These are phyloP conservation scores for Bergia puertoricense DNA, from an alignment of 92 coral and sea anemone genomes.

Conservation along the genomic window DNA sequence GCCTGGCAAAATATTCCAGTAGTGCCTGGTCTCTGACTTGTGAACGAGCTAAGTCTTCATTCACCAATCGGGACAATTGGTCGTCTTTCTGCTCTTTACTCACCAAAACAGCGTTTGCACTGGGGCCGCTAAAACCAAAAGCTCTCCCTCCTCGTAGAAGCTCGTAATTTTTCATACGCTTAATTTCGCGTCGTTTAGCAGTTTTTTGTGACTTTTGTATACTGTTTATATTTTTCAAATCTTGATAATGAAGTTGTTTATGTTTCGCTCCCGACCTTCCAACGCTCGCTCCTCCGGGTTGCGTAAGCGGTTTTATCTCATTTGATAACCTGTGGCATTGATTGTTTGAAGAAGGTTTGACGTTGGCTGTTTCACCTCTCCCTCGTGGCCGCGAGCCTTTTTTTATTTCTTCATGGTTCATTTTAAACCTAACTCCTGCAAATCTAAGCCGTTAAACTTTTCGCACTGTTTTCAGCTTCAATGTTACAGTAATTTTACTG, in stretches of 20 bases:
- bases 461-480: no score
- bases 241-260: constrained; percentile 23
- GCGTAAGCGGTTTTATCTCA: background rate
- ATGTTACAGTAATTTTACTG: no score
- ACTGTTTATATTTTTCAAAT: constrained; percentile 4
- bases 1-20: constrained; percentile 59
- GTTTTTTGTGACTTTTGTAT: constrained; percentile 23
- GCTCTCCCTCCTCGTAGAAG: background rate
- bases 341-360: background rate
- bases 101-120: background rate
- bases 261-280: background rate
- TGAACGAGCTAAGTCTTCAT: background rate
- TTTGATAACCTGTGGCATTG: background rate
- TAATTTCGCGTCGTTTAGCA: constrained; percentile 23
- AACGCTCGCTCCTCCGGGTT: background rate
- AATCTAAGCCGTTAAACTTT: no score
- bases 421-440: no score
- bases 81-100: background rate
- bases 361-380: background rate
- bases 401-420: background rate
- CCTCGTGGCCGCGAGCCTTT: background rate
- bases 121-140: background rate
- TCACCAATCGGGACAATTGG: background rate
- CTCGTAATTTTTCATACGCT: constrained; percentile 1
- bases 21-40: constrained; percentile 57